Conservation (phyloP, 2,888 invertebrate genomes). For the Malacosoma neustria region DNA sequence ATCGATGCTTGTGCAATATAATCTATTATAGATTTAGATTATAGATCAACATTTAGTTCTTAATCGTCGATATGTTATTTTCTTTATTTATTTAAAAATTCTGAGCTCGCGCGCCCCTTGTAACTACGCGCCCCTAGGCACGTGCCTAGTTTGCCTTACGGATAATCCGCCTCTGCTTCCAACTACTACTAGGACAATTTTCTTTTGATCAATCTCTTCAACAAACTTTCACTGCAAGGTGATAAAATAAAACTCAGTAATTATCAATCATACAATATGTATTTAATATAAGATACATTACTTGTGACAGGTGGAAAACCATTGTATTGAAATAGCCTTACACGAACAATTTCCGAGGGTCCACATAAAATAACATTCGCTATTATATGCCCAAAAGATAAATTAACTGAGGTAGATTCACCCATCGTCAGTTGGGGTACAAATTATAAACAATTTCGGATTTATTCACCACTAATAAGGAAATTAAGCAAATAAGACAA, state of each 20-base stretch:
- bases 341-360: slow-evolving; percentile 58
- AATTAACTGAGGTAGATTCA: slow-evolving; percentile 74
- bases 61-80: too few relatives aligned
- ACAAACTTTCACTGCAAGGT: too few relatives aligned
- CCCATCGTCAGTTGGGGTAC: slow-evolving; percentile 51
- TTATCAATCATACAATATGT: slow-evolving; percentile 73
- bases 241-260: slow-evolving; percentile 44
- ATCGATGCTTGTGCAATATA: too few relatives aligned
- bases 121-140: too few relatives aligned
- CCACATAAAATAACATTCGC: slow-evolving; percentile 55
- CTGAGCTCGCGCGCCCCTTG: too few relatives aligned
- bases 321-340: slow-evolving; percentile 53
- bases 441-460: slow-evolving; percentile 24
- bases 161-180: too few relatives aligned
- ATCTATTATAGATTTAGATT: too few relatives aligned
- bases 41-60: too few relatives aligned
- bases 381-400: slow-evolving; percentile 72
- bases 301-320: slow-evolving; percentile 72
- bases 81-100: too few relatives aligned
- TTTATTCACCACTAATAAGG: slow-evolving; percentile 10
- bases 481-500: slow-evolving; percentile 67
- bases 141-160: too few relatives aligned
- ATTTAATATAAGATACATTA: slow-evolving; percentile 74
- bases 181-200: too few relatives aligned
- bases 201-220: too few relatives aligned